Evolutionary conservation across 1,140 invertebrate genomes (phyloP).

Genomic region (Philaenus spumarius): DNA sequence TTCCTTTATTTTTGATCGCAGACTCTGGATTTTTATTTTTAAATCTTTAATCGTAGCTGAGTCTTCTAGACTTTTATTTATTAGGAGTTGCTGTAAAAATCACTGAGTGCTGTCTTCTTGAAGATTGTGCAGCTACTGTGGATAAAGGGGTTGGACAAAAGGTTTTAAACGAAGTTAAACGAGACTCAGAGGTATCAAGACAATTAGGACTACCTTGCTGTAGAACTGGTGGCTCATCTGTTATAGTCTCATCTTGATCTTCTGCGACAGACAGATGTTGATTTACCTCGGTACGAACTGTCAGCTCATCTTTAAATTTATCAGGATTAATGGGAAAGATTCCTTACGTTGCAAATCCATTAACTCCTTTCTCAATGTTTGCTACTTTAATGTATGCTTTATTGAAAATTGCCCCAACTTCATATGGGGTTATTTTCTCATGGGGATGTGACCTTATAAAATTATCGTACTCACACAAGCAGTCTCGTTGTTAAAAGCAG

Average conservation of each 20-base stretch:
- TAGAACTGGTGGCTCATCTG: background rate
- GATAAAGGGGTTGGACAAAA: too few species aligned
- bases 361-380: conserved; percentile 27
- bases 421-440: conserved; percentile 35
- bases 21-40: too few species aligned
- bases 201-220: too few species aligned
- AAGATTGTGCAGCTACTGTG: too few species aligned
- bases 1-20: too few species aligned
- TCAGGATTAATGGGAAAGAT: conserved; percentile 32
- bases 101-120: background rate
- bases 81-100: background rate
- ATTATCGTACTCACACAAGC: conserved; percentile 36
- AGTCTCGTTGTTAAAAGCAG: conserved; percentile 36
- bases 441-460: conserved; percentile 27
- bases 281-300: background rate
- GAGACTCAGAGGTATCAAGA: too few species aligned
- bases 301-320: background rate
- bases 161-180: too few species aligned
- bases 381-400: conserved; percentile 28
- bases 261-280: background rate
- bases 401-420: conserved; percentile 29
- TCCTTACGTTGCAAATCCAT: conserved; percentile 30
- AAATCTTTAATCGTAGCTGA: background rate
- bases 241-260: background rate
- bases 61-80: background rate